These are phyloP conservation scores for Myrmecobius fasciatus DNA, from an alignment of 2,113 vertebrate species.

Conservation along the genomic window DNA sequence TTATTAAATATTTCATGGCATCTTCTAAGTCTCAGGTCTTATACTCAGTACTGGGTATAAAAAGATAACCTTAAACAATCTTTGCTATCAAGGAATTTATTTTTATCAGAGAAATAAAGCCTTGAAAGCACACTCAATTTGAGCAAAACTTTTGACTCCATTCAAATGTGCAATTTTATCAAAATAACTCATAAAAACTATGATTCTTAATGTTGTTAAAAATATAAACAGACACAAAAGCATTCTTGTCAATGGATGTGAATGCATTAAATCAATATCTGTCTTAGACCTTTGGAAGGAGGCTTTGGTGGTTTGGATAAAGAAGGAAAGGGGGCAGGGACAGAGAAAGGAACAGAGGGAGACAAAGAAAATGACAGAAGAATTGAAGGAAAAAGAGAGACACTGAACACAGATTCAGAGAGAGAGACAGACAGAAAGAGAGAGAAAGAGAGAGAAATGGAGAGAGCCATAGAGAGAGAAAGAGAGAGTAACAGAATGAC, in stretches of 20 bases:
- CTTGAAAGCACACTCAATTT: not conserved
- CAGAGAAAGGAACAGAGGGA: not conserved
- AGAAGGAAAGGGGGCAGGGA: not conserved
- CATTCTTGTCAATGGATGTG: not conserved
- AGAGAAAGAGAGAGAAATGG: no score
- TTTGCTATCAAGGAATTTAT: no score
- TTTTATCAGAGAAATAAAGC: not conserved
- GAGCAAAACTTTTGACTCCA: not conserved
- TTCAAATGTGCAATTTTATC: not conserved
- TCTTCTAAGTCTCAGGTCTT: not conserved
- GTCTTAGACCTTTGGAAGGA: not conserved
- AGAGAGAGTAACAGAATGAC: no score
- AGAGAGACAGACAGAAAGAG: no score
- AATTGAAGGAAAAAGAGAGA: not conserved
- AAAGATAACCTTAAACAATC: no score
- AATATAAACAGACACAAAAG: not conserved
- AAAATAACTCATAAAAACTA: not conserved
- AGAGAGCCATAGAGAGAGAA: no score
- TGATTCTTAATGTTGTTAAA: not conserved
- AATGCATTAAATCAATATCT: not conserved
- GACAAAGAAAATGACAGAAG: not conserved
- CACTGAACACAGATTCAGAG: no score
- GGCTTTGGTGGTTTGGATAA: fast-evolving
- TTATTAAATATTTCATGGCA: no score
- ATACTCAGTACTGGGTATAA: not conserved